Evolutionary conservation across 2,888 invertebrate genomes (phyloP).

Genomic region (Hirtodrosophila duncani): DNA sequence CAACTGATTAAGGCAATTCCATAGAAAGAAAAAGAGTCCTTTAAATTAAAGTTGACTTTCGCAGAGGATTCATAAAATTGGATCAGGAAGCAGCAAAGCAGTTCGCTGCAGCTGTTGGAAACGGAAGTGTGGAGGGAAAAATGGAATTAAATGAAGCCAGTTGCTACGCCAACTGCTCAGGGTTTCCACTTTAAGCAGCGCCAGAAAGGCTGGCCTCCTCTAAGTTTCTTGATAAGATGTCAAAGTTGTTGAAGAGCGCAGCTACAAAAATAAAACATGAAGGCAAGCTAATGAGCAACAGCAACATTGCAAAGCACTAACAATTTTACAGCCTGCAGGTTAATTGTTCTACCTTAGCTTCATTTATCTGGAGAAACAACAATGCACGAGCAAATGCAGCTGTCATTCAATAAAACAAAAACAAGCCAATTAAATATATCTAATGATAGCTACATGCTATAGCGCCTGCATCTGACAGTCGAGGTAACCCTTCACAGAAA

Average conservation of each 20-base stretch:
- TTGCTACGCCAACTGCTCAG: conserved; percentile 6
- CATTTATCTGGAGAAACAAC: too few species aligned
- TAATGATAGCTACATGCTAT: too few species aligned
- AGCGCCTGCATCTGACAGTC: too few species aligned
- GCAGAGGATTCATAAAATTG: neutral
- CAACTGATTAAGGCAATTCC: conserved; percentile 1
- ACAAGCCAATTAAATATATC: too few species aligned
- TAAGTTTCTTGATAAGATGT: conserved; percentile 33
- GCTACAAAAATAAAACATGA: too few species aligned
- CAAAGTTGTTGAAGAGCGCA: conserved; percentile 10
- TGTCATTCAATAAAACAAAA: too few species aligned
- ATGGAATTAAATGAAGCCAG: conserved; percentile 7
- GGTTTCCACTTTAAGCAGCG: neutral
- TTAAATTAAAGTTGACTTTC: neutral
- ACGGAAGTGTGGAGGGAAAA: neutral
- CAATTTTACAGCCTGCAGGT: too few species aligned
- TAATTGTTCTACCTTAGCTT: too few species aligned
- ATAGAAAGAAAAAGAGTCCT: neutral
- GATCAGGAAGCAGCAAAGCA: neutral
- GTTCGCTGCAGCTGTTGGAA: conserved; percentile 1
- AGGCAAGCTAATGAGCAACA: too few species aligned
- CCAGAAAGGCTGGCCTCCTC: neutral
- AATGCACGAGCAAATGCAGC: too few species aligned
- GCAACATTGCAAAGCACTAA: too few species aligned
- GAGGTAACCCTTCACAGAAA: too few species aligned